Evolutionary conservation across 2,797 vertebrate species (phyloP).

Genomic region (Catharus ustulatus): DNA sequence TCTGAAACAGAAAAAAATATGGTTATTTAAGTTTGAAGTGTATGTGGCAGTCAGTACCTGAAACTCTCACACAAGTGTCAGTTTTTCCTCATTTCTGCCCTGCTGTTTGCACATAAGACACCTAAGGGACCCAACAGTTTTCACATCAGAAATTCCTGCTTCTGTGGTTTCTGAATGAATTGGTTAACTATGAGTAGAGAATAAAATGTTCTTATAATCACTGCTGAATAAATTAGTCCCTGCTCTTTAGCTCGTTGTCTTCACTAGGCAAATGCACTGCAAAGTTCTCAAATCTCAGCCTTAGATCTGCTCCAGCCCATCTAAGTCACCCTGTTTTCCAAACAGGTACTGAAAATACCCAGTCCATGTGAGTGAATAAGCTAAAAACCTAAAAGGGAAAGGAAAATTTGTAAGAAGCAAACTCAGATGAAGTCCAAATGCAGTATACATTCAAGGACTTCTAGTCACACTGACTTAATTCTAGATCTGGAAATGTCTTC

Average conservation of each 20-base stretch:
- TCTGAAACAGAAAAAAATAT: slow-evolving; percentile 12
- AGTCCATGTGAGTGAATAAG: background rate
- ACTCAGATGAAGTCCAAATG: background rate
- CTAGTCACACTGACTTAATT: background rate
- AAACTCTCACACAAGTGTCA: background rate
- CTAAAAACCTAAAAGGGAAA: background rate
- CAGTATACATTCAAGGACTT: background rate
- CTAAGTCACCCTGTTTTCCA: background rate
- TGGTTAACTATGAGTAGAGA: background rate
- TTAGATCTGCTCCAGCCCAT: background rate
- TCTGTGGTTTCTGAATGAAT: slow-evolving; percentile 2
- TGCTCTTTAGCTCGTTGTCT: background rate
- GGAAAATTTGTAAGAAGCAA: background rate
- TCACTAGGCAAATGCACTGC: background rate
- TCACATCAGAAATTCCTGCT: slow-evolving; percentile 1
- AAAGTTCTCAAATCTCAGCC: background rate
- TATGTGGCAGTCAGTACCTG: background rate
- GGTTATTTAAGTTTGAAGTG: background rate
- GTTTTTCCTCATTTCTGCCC: background rate
- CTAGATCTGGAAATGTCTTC: background rate
- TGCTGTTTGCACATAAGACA: background rate
- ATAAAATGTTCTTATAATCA: background rate
- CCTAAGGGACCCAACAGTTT: background rate
- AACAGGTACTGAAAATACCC: background rate
- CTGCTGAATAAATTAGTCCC: background rate